phyloP scores from a whole-genome alignment of 2,113 vertebrate genomes.

The Brachyistius frenatus region DNA sequence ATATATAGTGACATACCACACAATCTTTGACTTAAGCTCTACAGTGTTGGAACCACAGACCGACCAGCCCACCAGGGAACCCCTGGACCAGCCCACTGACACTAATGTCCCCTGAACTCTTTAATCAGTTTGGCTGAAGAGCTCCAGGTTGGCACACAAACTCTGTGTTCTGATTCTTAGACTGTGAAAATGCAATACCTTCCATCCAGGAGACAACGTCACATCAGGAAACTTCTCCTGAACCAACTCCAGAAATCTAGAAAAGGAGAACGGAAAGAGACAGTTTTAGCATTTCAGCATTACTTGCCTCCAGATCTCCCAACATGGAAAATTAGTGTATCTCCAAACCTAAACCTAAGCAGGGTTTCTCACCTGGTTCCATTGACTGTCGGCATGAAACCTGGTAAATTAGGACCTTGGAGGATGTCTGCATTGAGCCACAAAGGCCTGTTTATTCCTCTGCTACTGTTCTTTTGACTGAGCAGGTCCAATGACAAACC shows the following conservation, averaged over 20 bases:
- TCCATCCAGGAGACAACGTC: slow-evolving; percentile 89
- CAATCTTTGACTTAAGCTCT: too few species aligned
- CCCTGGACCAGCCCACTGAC: too few species aligned
- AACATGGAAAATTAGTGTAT: too few species aligned
- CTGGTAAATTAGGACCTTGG: slow-evolving; percentile 84
- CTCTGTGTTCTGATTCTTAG: too few species aligned
- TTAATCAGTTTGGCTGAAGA: too few species aligned
- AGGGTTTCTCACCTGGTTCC: slow-evolving; percentile 64
- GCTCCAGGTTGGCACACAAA: too few species aligned
- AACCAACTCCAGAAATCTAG: slow-evolving; percentile 86
- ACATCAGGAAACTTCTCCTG: slow-evolving; percentile 85
- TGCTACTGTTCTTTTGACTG: slow-evolving; percentile 56
- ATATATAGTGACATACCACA: too few species aligned
- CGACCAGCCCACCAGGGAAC: too few species aligned
- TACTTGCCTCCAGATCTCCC: too few species aligned
- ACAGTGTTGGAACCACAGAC: too few species aligned
- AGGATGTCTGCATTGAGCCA: slow-evolving; percentile 87
- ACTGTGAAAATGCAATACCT: slow-evolving; percentile 66
- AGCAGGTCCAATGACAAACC: slow-evolving; percentile 82
- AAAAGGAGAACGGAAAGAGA: neutral
- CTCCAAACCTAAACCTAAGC: neutral
- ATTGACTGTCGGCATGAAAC: slow-evolving; percentile 78
- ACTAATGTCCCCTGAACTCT: too few species aligned
- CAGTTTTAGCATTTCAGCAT: too few species aligned
- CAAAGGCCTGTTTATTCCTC: slow-evolving; percentile 78